These are phyloP conservation scores for Glomeris maerens DNA, from an alignment of 1,140 invertebrate genomes.

Conservation along the genomic window DNA sequence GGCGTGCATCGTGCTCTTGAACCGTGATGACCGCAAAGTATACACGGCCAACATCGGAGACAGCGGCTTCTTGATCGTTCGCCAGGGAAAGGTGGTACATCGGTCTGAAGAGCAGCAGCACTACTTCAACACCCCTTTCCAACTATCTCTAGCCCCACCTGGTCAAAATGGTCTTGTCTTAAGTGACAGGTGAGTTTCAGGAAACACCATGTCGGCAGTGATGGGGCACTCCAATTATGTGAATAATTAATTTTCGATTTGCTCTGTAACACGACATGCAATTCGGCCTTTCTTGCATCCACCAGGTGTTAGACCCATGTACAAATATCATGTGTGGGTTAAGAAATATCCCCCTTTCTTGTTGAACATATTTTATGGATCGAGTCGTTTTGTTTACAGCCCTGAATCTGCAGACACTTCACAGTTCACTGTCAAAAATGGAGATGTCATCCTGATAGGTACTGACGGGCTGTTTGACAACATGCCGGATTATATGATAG, in stretches of 20 bases:
- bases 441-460: slow-evolving; percentile 87
- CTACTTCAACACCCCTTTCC: slow-evolving; percentile 97
- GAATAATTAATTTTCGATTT: no score
- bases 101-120: slow-evolving; percentile 91
- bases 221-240: no score
- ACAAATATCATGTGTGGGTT: slow-evolving; percentile 7
- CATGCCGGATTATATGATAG: slow-evolving; percentile 73
- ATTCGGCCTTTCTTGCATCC: slow-evolving; percentile 9
- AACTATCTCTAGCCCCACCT: slow-evolving; percentile 82
- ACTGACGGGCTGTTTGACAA: slow-evolving; percentile 98
- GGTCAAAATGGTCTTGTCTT: slow-evolving; percentile 66
- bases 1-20: slow-evolving; percentile 85
- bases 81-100: slow-evolving; percentile 55
- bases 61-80: slow-evolving; percentile 86
- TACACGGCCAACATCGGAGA: slow-evolving; percentile 97
- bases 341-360: no score
- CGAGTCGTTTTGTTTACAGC: slow-evolving; percentile 38
- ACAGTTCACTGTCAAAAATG: slow-evolving; percentile 80
- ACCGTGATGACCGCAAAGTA: slow-evolving; percentile 71
- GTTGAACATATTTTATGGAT: no score
- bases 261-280: no score
- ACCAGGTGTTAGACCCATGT: slow-evolving; percentile 7
- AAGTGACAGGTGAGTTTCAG: slow-evolving; percentile 84
- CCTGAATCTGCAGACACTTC: slow-evolving; percentile 81
- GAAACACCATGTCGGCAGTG: no score